These are phyloP conservation scores for Hycleus cichorii DNA, from an alignment of 1,140 invertebrate genomes.

Conservation along the genomic window DNA sequence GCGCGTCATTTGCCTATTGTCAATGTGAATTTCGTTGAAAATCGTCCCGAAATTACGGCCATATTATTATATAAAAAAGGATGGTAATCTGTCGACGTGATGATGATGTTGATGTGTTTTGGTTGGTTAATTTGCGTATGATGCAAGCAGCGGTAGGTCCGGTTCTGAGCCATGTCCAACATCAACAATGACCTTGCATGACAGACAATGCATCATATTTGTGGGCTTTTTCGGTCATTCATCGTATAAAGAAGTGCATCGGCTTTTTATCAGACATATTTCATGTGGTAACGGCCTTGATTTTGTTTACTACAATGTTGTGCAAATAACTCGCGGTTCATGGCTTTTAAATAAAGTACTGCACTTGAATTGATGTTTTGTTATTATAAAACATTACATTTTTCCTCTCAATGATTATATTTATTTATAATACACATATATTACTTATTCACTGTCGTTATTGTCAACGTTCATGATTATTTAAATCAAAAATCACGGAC, in stretches of 20 bases:
- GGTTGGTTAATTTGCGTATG: conserved; percentile 20
- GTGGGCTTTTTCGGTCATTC: conserved; percentile 32
- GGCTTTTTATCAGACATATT: conserved; percentile 32
- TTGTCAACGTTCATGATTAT: no score
- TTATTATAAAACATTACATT: no score
- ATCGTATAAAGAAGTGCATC: conserved; percentile 32
- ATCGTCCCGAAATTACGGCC: background rate
- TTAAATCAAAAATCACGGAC: no score
- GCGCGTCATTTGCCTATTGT: no score
- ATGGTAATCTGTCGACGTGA: background rate
- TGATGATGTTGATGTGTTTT: conserved; percentile 5
- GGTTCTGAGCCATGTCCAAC: conserved; percentile 30
- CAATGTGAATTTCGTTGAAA: no score
- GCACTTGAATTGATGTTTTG: conserved; percentile 2
- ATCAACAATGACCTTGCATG: conserved; percentile 31
- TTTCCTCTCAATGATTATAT: no score
- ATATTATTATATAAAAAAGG: background rate
- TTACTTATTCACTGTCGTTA: no score
- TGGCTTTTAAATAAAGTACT: conserved; percentile 15
- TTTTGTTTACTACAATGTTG: conserved; percentile 25
- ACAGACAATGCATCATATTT: conserved; percentile 34
- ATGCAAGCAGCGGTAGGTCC: conserved; percentile 23
- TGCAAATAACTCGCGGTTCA: conserved; percentile 25
- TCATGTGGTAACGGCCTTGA: conserved; percentile 24
- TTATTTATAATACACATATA: no score